Evolutionary conservation across 2,797 vertebrate genomes (phyloP), one percentile per base, ranked within the genome.

Genomic region (Eurystomus glaucurus): DNA sequence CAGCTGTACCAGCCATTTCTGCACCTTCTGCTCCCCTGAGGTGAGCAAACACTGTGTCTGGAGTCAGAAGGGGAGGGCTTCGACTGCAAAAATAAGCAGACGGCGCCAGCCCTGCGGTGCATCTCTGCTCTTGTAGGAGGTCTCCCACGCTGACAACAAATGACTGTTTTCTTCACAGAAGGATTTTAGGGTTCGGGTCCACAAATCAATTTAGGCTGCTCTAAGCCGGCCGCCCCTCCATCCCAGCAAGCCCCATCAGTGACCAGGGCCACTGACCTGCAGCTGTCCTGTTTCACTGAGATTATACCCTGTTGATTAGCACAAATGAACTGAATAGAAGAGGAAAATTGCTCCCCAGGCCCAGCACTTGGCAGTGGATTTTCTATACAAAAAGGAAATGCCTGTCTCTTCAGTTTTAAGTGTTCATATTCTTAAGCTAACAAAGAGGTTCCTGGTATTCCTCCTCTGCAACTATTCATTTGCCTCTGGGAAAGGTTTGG

Each of bases 401-500:
- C 50, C 51, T 79, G 54, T 74, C 75, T 96, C 65, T 91, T 81
- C 35, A 39, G 60, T 77, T 90, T 54, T 39, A 72, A 92, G 80
- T 70, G 85, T 55, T 85, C 65, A 5, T 85, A 70, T 88, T 90
- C 91, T 85, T 41, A 52, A 80, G 31, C 48, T 84, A 91, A 94
- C 76, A 88, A 96, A 94, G 65, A 43, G 17, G 20, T 71, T 95
- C 79, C 37, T 7, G 37, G n/a, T 90, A 70, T 48, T 91, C 65
- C 65, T 95, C 60, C 46, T 90, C 87, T 81, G 55, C 85, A 77
- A 85, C 79, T 61, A 39, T 74, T 94, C 76, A 76, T 81, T 37
- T 51, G 62, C 77, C 70, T 62, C 90, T 60, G 88, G 72, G 85
- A 90, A 81, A 81, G 69, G 54, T 50, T 75, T 70, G 29, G 57